phyloP scores from a whole-genome alignment of 2,888 invertebrate species.

The Limnephilus rhombicus region DNA sequence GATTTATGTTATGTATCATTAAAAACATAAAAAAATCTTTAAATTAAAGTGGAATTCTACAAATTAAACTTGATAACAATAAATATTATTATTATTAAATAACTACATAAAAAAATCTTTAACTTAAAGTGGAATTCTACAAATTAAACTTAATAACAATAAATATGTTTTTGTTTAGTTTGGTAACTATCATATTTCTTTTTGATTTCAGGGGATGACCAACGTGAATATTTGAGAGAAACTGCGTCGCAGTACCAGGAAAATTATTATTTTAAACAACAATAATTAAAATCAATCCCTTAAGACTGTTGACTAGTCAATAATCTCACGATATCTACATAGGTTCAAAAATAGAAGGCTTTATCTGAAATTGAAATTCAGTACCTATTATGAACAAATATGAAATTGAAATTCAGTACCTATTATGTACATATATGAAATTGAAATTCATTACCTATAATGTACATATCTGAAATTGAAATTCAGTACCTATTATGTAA shows the following conservation, averaged over 20 bases:
- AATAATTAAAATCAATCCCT: background rate
- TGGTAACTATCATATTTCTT: no score
- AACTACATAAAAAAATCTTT: no score
- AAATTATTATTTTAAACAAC: background rate
- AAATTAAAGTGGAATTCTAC: no score
- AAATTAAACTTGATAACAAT: no score
- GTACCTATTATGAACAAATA: background rate
- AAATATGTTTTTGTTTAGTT: no score
- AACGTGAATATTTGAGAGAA: background rate
- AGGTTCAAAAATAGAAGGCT: background rate
- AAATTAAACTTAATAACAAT: no score
- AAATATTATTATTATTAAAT: no score
- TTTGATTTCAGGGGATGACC: no score
- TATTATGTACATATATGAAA: no score
- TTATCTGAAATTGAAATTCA: background rate
- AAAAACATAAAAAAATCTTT: no score
- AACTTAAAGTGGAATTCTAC: no score
- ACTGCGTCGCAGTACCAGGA: background rate
- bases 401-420: background rate
- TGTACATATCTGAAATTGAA: background rate
- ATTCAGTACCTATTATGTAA: background rate
- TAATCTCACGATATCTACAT: background rate
- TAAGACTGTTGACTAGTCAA: background rate
- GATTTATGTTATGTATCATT: no score
- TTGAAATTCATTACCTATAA: background rate